Percentiles rank a stretch among this genome's conserved stretches.
Conservation (phyloP, 2,113 vertebrate species). For the Caranx ignobilis region DNA sequence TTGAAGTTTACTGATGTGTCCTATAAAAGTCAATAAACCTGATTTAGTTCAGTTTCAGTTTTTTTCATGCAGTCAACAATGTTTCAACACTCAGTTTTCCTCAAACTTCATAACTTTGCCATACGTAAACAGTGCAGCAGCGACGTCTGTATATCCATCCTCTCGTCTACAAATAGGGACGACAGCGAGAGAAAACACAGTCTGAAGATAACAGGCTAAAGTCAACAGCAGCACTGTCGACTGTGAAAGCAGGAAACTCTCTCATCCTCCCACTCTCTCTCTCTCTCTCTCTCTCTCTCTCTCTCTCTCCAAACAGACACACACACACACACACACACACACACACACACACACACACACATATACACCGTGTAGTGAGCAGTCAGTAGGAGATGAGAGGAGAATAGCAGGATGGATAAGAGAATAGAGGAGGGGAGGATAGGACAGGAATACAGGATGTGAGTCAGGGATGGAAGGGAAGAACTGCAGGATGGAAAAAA, state of each 20-base stretch:
- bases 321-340: constrained; percentile 18
- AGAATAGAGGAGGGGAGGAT: constrained; percentile 41
- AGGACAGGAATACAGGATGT: constrained; percentile 58
- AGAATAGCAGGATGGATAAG: constrained; percentile 61
- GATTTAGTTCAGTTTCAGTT: background rate
- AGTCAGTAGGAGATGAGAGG: constrained; percentile 40
- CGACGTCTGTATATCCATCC: constrained; percentile 11
- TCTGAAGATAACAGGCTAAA: constrained; percentile 50
- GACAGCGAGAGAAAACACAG: constrained; percentile 23
- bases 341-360: constrained; percentile 10
- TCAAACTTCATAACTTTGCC: background rate
- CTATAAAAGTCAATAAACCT: background rate
- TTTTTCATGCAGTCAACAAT: background rate
- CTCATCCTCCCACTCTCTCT: background rate
- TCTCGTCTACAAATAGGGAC: constrained; percentile 33
- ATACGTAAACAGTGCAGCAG: background rate
- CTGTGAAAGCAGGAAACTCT: constrained; percentile 63
- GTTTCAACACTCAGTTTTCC: background rate
- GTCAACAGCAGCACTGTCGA: constrained; percentile 49
- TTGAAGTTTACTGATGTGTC: background rate
- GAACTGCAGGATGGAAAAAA: constrained; percentile 25
- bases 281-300: background rate
- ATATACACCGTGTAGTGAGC: constrained; percentile 1
- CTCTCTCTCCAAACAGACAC: too few relatives aligned
- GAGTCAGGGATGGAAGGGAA: constrained; percentile 61